These are phyloP conservation scores for Rotaria macrura DNA, from an alignment of 2,888 invertebrate genomes.

Conservation along the genomic window DNA sequence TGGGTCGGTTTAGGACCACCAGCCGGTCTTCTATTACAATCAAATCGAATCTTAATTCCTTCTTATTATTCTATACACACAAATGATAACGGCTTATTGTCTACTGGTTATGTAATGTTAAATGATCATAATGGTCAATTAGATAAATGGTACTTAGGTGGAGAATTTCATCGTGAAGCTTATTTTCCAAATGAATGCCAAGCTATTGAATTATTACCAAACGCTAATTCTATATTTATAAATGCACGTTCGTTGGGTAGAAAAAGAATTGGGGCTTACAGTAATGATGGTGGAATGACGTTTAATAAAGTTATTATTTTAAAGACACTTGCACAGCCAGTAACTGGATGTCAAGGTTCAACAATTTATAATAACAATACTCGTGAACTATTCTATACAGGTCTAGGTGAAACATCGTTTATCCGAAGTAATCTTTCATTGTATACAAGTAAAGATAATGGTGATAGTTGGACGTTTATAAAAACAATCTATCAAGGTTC, in stretches of 20 bases:
- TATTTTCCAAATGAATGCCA: neutral
- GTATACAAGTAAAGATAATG: neutral
- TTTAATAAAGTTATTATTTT: neutral
- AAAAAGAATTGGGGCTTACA: neutral
- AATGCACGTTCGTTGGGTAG: neutral
- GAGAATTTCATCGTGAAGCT: neutral
- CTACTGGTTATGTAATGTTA: neutral
- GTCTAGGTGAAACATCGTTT: neutral
- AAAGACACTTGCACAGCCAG: neutral
- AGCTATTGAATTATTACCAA: neutral
- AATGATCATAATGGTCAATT: neutral
- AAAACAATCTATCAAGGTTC: neutral
- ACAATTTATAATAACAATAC: neutral
- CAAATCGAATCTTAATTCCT: neutral
- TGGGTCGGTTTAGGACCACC: neutral
- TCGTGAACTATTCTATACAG: neutral
- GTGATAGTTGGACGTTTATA: neutral
- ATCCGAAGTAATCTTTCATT: neutral
- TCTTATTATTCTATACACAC: neutral
- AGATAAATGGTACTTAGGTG: neutral
- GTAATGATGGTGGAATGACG: neutral
- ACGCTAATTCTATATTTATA: neutral
- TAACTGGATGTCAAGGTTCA: neutral
- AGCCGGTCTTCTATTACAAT: neutral
- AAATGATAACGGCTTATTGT: neutral